Conservation (phyloP, 2,888 invertebrate species). For the Lasioglossum lativentre region DNA sequence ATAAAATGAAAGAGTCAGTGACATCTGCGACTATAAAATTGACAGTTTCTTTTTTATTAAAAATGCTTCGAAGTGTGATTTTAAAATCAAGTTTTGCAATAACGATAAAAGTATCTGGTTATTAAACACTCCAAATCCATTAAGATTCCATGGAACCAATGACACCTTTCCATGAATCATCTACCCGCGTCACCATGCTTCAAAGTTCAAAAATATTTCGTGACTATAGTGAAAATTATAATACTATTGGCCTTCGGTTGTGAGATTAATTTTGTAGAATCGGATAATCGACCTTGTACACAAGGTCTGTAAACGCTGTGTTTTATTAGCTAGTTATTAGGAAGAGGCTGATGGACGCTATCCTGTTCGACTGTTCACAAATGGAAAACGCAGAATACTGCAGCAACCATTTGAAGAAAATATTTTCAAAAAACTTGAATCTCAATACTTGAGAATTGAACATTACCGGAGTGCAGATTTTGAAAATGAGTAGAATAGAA, state of each 20-base stretch:
- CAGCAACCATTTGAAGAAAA: background rate
- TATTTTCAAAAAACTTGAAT: background rate
- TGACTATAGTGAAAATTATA: background rate
- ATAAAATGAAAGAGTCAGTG: background rate
- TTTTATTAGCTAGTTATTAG: background rate
- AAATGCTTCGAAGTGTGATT: background rate
- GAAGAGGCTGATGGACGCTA: background rate
- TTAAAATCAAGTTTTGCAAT: background rate
- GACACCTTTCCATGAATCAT: background rate
- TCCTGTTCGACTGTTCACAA: background rate
- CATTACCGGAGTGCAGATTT: background rate
- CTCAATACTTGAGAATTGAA: background rate
- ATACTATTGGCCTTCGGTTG: background rate
- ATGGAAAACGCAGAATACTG: background rate
- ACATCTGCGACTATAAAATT: background rate
- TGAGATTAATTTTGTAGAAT: background rate
- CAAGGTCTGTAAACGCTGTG: background rate
- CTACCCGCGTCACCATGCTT: background rate
- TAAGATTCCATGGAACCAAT: too few relatives aligned
- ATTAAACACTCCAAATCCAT: background rate
- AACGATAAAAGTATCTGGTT: background rate
- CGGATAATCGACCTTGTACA: background rate
- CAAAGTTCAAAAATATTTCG: background rate
- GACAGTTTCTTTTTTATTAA: background rate
- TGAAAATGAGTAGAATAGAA: too few relatives aligned